Percentiles rank a stretch among this genome's conserved stretches.
phyloP scores from a whole-genome alignment of 2,797 vertebrate species.

The Typhlichthys eigenmanni region DNA sequence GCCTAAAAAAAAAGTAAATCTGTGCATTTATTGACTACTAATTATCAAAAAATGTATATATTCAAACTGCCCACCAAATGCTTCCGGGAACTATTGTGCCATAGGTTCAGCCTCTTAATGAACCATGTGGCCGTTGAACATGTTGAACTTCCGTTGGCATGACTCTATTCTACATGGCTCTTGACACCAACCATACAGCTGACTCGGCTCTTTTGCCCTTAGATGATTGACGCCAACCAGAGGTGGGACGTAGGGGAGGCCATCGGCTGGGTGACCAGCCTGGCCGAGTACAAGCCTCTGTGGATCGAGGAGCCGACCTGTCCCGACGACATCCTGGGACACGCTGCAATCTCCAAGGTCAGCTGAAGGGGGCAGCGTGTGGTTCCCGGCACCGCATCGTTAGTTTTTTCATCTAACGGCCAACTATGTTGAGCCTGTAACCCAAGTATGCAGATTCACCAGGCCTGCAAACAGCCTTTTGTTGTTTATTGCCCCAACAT shows the following conservation, averaged over 20 bases:
- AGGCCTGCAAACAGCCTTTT: too few relatives aligned
- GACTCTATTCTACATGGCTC: too few relatives aligned
- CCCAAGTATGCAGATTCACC: too few relatives aligned
- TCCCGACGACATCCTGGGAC: conserved; percentile 84
- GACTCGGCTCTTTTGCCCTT: not conserved
- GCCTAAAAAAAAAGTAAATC: not conserved
- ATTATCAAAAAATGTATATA: too few relatives aligned
- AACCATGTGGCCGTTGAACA: not conserved
- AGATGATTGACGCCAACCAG: conserved; percentile 88
- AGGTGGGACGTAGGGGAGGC: conserved; percentile 82
- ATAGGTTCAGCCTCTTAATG: too few relatives aligned
- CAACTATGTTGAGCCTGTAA: not conserved
- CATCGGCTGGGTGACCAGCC: conserved; percentile 74
- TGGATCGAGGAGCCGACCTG: conserved; percentile 87
- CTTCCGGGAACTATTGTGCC: too few relatives aligned
- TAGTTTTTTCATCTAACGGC: not conserved
- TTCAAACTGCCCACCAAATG: too few relatives aligned
- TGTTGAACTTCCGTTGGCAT: too few relatives aligned
- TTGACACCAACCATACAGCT: too few relatives aligned
- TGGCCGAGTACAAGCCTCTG: conserved; percentile 79
- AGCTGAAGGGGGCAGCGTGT: not conserved
- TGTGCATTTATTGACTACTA: too few relatives aligned
- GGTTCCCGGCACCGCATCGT: too few relatives aligned
- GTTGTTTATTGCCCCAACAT: too few relatives aligned
- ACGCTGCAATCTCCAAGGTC: conserved; percentile 82